Evolutionary conservation across 2,113 vertebrate genomes (phyloP).

Genomic region (Archilochus colubris): DNA sequence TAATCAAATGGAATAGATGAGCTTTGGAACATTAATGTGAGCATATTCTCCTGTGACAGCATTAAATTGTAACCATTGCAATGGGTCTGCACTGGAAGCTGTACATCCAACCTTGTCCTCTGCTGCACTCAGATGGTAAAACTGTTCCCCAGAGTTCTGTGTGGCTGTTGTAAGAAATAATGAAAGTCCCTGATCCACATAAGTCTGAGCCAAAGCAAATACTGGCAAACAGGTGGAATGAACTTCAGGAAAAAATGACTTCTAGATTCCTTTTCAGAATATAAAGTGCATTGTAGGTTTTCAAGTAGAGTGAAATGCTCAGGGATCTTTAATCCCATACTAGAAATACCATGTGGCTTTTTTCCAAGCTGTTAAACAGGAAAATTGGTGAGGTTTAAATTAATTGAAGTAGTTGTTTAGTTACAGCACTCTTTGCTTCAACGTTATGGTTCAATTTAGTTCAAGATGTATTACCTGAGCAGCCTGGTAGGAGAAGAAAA

Average conservation of each 20-base stretch:
- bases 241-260: background rate
- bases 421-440: background rate
- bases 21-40: background rate
- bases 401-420: background rate
- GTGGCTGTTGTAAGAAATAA: background rate
- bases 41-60: background rate
- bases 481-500: background rate
- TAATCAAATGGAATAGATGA: background rate
- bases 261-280: background rate
- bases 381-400: background rate
- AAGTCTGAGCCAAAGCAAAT: background rate
- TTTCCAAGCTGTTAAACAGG: background rate
- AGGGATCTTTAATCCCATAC: background rate
- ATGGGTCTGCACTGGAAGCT: background rate
- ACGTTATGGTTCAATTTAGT: background rate
- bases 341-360: background rate
- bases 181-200: background rate
- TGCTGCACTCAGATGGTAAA: background rate
- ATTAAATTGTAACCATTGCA: background rate
- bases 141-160: background rate
- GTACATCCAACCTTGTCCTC: background rate
- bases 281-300: background rate
- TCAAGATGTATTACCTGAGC: background rate
- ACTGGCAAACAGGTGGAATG: background rate
- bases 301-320: background rate